These are phyloP conservation scores for Trachelipus rathkii DNA, from an alignment of 1,140 invertebrate genomes.

Conservation along the genomic window DNA sequence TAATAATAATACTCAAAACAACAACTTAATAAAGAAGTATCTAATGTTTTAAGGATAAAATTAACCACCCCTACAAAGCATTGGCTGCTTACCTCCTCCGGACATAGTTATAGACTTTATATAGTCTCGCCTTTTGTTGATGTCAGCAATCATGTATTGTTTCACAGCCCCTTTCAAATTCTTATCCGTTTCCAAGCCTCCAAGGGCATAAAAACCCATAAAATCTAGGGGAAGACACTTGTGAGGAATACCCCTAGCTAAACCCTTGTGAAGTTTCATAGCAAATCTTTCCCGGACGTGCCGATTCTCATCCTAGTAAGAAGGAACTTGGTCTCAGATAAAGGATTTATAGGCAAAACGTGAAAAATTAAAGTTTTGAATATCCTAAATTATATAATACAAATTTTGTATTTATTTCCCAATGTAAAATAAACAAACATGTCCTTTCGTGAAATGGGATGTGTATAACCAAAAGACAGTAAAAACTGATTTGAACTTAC, in stretches of 20 bases:
- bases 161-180: constrained; percentile 54
- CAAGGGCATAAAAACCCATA: constrained; percentile 90
- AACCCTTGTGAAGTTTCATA: constrained; percentile 77
- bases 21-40: no score
- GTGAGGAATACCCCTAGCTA: constrained; percentile 45
- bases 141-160: constrained; percentile 76
- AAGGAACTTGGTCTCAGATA: neutral
- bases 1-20: no score
- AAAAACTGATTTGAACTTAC: constrained; percentile 53
- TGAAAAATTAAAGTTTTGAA: no score
- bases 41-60: neutral
- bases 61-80: neutral
- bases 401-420: no score
- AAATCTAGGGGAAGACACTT: constrained; percentile 86
- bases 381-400: no score
- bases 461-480: no score
- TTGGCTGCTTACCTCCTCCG: constrained; percentile 52
- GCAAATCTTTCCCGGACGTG: constrained; percentile 88
- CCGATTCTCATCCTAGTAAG: constrained; percentile 72
- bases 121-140: constrained; percentile 84
- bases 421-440: neutral
- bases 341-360: no score
- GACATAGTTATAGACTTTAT: constrained; percentile 69
- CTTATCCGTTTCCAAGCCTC: constrained; percentile 75
- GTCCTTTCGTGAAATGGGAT: neutral